Base-by-base conservation (phyloP, 2,888 invertebrate genomes). In the Caenorhabditis sinica region DNA sequence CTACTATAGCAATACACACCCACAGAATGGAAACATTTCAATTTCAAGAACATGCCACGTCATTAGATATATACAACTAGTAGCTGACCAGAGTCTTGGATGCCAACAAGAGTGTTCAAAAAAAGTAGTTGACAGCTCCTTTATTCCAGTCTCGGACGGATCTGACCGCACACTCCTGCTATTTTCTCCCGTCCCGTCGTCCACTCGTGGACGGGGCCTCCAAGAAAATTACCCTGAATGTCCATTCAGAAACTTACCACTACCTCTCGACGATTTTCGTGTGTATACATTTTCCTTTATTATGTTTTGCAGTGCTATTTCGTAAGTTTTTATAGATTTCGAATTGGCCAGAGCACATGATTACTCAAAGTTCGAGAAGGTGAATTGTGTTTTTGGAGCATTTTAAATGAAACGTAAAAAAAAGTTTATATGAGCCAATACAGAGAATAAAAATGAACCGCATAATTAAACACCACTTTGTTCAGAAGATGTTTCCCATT, bases 201-300 rank as follows among this genome's bases (percentile, higher is more conserved):
- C 80, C 80, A 72, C 72, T 80, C 72, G 73, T 49, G 20, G 20
- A 20, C 20, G n/a, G 36, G 66, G 65, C 28, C 28, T 65, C 80
- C 58, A 61, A 66, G 53, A 80, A 80, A 80, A 80, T 80, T 80
- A 80, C 80, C 56, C 80, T 80, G 80, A 80, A 80, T 80, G 80
- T 80, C 80, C 80, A 80, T 80, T 80, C 80, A 80, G 66, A 72
- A 71, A 63, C 63, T 63, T 30, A 60, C n/a, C 51, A 17, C 66
- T 49, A 63, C 17, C 53, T 11, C 9, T 13, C 77, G 25, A 63
- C 72, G 36, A 80, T 80, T 80, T 72, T 80, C 71, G 80, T 66
- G 66, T 66, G 25, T 73, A 63, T 80, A 80, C 80, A 72, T 72
- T 80, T 80, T 72, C 36, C 53, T 63, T 79, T 79, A 79, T 79